A percentile compares a stretch with the other conserved stretches of the same genome.
Conservation (phyloP, 2,888 invertebrate genomes). For the Alcis repandata region DNA sequence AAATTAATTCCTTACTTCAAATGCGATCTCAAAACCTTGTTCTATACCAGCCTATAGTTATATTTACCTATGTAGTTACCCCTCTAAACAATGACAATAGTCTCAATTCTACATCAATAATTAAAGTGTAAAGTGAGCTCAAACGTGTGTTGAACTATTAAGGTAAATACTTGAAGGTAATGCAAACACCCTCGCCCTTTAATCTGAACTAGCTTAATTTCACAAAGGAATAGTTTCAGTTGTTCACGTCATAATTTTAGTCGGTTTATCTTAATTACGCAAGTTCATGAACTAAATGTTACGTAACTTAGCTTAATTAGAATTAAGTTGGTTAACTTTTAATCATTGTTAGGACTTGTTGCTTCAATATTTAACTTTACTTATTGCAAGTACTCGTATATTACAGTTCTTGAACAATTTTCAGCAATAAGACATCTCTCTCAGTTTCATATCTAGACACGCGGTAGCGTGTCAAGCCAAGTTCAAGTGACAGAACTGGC, state of each 20-base stretch:
- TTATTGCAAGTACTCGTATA: neutral
- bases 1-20: no score
- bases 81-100: constrained; percentile 1
- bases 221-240: constrained; percentile 46
- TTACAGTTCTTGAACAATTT: neutral
- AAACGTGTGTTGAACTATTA: constrained; percentile 33
- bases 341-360: constrained; percentile 20
- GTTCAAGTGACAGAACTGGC: no score
- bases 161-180: constrained; percentile 35
- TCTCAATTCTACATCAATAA: neutral
- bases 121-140: constrained; percentile 15
- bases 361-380: constrained; percentile 2
- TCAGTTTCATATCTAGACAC: no score
- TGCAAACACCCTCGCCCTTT: constrained; percentile 39
- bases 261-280: constrained; percentile 45
- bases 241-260: constrained; percentile 45
- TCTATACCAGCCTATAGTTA: no score
- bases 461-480: no score
- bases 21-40: no score
- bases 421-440: no score
- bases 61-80: neutral
- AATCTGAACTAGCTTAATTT: constrained; percentile 39
- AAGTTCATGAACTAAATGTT: constrained; percentile 36
- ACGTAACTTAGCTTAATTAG: constrained; percentile 20
- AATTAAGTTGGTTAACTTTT: constrained; percentile 31